Conservation (phyloP, 2,113 vertebrate genomes). For the Phoxinus phoxinus region DNA sequence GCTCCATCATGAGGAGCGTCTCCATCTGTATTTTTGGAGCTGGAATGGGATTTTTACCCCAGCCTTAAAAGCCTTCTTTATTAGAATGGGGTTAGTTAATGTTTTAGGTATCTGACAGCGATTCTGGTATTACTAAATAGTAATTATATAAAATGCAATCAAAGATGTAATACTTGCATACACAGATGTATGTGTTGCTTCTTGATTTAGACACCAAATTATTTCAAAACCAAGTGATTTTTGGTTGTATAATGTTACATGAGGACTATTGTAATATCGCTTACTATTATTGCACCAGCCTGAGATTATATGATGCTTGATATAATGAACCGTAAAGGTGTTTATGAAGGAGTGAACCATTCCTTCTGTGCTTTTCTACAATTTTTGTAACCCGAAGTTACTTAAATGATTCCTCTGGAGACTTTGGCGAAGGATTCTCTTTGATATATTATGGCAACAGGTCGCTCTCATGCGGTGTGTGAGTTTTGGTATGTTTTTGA, state of each 20-base stretch:
- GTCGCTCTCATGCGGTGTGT: not conserved
- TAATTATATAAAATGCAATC: not conserved
- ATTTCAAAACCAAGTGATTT: not conserved
- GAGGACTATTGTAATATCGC: no score
- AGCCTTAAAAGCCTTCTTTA: not conserved
- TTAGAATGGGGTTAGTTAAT: not conserved
- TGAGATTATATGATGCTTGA: not conserved
- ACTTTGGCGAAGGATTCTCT: not conserved
- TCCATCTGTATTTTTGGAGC: not conserved
- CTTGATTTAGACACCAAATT: not conserved
- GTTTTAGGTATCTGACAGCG: not conserved
- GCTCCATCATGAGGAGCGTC: no score
- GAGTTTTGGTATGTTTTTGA: constrained; percentile 17
- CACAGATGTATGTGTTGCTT: not conserved
- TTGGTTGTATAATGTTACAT: not conserved
- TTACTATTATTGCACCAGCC: no score
- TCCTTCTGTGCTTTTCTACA: not conserved
- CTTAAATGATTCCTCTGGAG: not conserved
- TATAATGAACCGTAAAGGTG: not conserved
- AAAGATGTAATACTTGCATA: not conserved
- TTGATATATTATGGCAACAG: constrained; percentile 4
- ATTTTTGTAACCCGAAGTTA: not conserved
- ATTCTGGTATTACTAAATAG: not conserved
- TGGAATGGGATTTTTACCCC: not conserved
- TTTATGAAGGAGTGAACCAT: not conserved